Base-by-base conservation (phyloP, 2,888 invertebrate species). In the Euzetes globulus region DNA sequence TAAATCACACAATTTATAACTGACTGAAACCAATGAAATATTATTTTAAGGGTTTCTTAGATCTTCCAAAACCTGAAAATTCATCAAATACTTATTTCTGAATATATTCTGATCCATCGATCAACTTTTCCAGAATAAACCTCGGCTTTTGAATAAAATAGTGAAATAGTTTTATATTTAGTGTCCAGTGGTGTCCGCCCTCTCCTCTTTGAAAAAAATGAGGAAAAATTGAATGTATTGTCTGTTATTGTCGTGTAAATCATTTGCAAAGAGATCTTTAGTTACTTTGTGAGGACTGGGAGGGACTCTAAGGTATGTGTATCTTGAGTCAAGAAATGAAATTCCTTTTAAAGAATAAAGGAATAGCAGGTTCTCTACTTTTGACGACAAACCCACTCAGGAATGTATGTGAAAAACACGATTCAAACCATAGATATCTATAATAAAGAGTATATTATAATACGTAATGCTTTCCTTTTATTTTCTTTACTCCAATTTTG, bases 191-290 rank as follows among this genome's bases (percentile, higher is more conserved):
- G 19, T 63, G 63, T 33, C 33, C 63, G 33, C 63, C 33, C 11
- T 63, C 63, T 63, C 63, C 15, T 58, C n/a, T 33, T 63, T 63
- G 25, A 27, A 63, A 19, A n/a, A 63, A 27, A 11, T 33, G 17
- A 15, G 33, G 9, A n/a, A 63, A 63, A 63, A 63, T 63, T 33
- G 15, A 63, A 63, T n/a, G n/a, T n/a, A 58, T 58, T 58, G 27
- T 58, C 58, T 58, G 58, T 58, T 7, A 63, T 63, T 63, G 63
- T 63, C 63, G 63, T 37, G 63, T 63, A 63, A 63, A 63, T 63
- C 33, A 63, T n/a, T 63, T 13, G 27, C 33, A 63, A 63, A 63
- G 63, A 29, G 33, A 37, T 37, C n/a, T 63, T 63, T 63, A 63
- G 13, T 33, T 33, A 33, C 17, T n/a, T 37, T 15, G 63, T 33